A percentile compares a stretch with the other conserved stretches of the same genome.
These are phyloP conservation scores for Eueides isabella DNA, from an alignment of 1,140 invertebrate species.

Conservation along the genomic window DNA sequence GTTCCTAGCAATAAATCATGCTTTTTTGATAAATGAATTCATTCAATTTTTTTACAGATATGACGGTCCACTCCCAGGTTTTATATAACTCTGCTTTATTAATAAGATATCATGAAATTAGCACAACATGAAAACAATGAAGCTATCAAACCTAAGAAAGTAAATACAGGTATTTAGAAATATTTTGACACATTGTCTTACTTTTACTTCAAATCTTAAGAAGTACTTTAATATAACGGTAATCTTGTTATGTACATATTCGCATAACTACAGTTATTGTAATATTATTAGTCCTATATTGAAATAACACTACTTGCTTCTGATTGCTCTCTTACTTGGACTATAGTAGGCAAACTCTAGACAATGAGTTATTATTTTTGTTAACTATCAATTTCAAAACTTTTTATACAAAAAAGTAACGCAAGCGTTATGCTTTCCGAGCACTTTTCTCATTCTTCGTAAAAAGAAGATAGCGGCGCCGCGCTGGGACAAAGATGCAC, in stretches of 20 bases:
- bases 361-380: not conserved
- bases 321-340: too few relatives aligned
- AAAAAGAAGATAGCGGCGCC: conserved; percentile 41
- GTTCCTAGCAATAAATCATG: conserved; percentile 72
- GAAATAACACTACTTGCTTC: too few relatives aligned
- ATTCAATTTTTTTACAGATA: conserved; percentile 66
- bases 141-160: too few relatives aligned
- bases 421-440: conserved; percentile 20
- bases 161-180: too few relatives aligned
- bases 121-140: not conserved
- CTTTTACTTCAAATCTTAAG: not conserved
- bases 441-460: conserved; percentile 27
- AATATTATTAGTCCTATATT: too few relatives aligned
- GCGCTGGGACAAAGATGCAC: conserved; percentile 54
- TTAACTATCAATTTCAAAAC: conserved; percentile 1
- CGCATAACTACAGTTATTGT: not conserved
- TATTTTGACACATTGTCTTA: too few relatives aligned
- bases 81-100: conserved; percentile 21
- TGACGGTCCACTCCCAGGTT: conserved; percentile 18
- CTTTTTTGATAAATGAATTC: conserved; percentile 70
- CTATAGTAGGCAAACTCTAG: too few relatives aligned
- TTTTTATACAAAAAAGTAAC: not conserved
- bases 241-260: not conserved
- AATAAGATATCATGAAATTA: conserved; percentile 6
- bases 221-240: too few relatives aligned